These are phyloP conservation scores for Picus viridis DNA, from an alignment of 2,797 vertebrate species.

Conservation along the genomic window DNA sequence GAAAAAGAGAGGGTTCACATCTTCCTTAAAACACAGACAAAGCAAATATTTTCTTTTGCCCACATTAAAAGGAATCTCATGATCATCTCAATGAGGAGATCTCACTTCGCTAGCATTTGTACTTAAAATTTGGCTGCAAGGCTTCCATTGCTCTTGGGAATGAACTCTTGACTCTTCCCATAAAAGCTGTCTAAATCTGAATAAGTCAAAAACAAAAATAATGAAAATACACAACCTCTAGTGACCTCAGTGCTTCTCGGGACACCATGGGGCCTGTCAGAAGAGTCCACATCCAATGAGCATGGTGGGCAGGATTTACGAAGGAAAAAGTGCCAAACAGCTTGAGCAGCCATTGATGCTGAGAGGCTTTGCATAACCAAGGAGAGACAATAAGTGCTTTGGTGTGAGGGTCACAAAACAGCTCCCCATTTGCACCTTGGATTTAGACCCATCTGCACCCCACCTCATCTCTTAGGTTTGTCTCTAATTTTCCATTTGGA, in stretches of 20 bases:
- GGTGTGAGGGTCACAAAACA: neutral
- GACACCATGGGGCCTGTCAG: neutral
- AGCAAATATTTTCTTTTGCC: neutral
- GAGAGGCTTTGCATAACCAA: neutral
- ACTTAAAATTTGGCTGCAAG: neutral
- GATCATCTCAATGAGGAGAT: neutral
- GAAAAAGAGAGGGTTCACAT: neutral
- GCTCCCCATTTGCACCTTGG: neutral
- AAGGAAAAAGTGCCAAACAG: neutral
- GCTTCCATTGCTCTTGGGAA: neutral
- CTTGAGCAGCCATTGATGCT: neutral
- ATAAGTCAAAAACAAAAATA: neutral
- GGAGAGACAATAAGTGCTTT: neutral
- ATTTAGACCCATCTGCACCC: neutral
- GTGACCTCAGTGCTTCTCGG: neutral
- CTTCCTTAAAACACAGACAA: neutral
- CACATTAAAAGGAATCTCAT: conserved; percentile 16
- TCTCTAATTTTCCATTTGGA: neutral
- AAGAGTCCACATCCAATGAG: neutral
- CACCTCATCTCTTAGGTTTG: neutral
- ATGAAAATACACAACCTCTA: neutral
- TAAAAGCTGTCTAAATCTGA: neutral
- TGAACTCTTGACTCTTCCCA: neutral
- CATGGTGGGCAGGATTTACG: neutral
- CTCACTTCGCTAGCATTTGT: neutral